A percentile compares a stretch with the other conserved stretches of the same genome.
These are phyloP conservation scores for Prionace glauca DNA, from an alignment of 2,797 vertebrate species.

Conservation along the genomic window DNA sequence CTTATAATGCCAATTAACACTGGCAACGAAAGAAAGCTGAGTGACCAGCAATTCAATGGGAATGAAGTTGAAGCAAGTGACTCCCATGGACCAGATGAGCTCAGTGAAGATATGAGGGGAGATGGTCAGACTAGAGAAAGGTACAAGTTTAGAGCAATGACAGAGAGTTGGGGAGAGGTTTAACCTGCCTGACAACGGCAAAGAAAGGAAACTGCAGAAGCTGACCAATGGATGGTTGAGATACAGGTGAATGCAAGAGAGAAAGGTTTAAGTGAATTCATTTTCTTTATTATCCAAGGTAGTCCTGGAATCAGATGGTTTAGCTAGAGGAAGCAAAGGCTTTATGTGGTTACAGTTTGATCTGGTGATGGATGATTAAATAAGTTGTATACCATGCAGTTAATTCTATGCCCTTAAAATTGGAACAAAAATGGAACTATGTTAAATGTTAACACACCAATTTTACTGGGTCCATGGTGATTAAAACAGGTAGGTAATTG, in stretches of 20 bases:
- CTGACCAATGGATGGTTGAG: neutral
- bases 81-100: neutral
- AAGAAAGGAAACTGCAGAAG: neutral
- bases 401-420: neutral
- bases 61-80: neutral
- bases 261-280: neutral
- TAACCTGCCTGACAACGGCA: neutral
- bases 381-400: neutral
- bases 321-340: neutral
- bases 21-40: neutral
- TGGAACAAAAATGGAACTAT: neutral
- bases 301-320: neutral
- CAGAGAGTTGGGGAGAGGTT: neutral
- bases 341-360: neutral
- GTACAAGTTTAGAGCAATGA: neutral
- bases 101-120: neutral
- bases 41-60: neutral
- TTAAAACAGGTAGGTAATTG: neutral
- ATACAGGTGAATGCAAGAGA: neutral
- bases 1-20: neutral
- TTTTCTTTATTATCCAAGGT: neutral
- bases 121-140: neutral
- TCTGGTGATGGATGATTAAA: neutral
- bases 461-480: neutral
- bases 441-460: neutral